A percentile compares a stretch with the other conserved stretches of the same genome.
These are phyloP conservation scores for Heliconius eleuchia DNA, from an alignment of 1,140 invertebrate genomes.

Conservation along the genomic window DNA sequence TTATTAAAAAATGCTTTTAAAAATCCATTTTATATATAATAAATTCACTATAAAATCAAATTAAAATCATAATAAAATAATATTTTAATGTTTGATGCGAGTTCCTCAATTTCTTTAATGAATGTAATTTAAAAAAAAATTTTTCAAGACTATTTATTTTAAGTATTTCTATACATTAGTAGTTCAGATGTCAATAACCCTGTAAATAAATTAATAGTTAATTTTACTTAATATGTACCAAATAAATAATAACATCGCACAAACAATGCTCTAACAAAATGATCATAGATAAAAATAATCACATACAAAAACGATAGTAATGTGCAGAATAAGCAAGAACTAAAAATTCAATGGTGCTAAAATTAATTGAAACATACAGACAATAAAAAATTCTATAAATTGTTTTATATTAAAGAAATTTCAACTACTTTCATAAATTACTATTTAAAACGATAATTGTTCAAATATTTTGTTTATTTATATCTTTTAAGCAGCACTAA, in stretches of 20 bases:
- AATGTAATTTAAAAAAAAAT: too few relatives aligned
- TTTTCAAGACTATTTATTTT: too few relatives aligned
- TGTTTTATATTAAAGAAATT: neutral
- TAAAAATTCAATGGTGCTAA: conserved; percentile 12
- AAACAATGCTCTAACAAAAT: neutral
- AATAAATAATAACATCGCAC: neutral
- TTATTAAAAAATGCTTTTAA: too few relatives aligned
- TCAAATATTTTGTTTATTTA: neutral
- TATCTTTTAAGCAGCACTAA: too few relatives aligned
- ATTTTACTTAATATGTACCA: neutral
- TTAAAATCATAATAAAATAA: too few relatives aligned
- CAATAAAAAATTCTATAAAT: conserved; percentile 22
- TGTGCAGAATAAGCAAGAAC: conserved; percentile 21
- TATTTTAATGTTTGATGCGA: too few relatives aligned
- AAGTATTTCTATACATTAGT: too few relatives aligned
- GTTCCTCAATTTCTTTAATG: too few relatives aligned
- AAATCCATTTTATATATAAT: too few relatives aligned
- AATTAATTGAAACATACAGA: conserved; percentile 26
- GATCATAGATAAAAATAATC: neutral
- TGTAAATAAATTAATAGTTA: neutral
- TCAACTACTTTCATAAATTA: neutral
- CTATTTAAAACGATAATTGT: neutral
- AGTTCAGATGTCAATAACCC: too few relatives aligned
- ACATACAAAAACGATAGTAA: conserved; percentile 20
- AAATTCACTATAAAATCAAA: too few relatives aligned